Conservation (phyloP, 2,888 invertebrate genomes). For the Neoascia interrupta region DNA sequence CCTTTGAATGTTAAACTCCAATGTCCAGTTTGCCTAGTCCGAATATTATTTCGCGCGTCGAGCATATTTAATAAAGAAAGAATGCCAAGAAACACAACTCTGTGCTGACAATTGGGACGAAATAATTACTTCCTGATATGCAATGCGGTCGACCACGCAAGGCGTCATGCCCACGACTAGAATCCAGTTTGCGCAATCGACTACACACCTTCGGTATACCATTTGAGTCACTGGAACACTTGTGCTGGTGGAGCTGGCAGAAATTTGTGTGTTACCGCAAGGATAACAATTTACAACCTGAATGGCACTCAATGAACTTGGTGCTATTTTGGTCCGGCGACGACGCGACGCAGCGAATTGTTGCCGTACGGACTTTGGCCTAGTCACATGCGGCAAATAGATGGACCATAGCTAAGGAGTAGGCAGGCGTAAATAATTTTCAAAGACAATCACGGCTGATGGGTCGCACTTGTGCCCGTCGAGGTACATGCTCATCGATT, state of each 20-base stretch:
- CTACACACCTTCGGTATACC: conserved; percentile 9
- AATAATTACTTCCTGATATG: conserved; percentile 41
- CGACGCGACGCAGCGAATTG: not conserved
- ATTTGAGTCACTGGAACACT: conserved; percentile 29
- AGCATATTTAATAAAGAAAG: too few relatives aligned
- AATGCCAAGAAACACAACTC: too few relatives aligned
- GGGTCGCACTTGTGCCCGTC: not conserved
- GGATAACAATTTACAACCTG: conserved; percentile 19
- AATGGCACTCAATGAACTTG: conserved; percentile 29
- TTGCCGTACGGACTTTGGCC: not conserved
- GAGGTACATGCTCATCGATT: conserved; percentile 9
- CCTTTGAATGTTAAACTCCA: too few relatives aligned
- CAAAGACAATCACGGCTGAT: conserved; percentile 10
- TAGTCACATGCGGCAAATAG: not conserved
- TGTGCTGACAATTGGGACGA: too few relatives aligned
- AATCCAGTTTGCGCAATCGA: conserved; percentile 35
- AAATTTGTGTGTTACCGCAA: conserved; percentile 23
- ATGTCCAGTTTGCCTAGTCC: too few relatives aligned
- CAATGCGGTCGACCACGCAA: conserved; percentile 18
- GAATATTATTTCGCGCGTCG: too few relatives aligned
- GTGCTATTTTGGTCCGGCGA: not conserved
- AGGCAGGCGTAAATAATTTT: conserved; percentile 13
- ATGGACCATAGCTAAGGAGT: not conserved
- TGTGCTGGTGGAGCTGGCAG: conserved; percentile 5
- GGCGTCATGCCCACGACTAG: conserved; percentile 2